phyloP scores from a whole-genome alignment of 2,888 invertebrate genomes.

The Fragum whitleyi region DNA sequence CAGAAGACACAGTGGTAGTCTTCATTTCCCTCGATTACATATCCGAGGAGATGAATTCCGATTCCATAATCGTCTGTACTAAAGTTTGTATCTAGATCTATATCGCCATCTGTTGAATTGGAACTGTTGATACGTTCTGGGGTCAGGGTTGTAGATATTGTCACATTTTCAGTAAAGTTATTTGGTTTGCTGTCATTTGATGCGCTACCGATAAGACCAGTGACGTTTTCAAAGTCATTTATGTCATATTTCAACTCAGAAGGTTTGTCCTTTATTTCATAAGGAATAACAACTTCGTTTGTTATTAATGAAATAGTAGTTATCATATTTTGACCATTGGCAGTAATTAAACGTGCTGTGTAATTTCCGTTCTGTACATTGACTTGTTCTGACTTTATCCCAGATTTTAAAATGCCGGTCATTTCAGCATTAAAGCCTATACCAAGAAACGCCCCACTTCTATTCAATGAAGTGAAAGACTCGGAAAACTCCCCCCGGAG shows the following conservation, averaged over 20 bases:
- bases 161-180: conserved; percentile 17
- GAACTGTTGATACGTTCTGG: conserved; percentile 10
- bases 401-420: conserved; percentile 39
- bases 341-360: conserved; percentile 30
- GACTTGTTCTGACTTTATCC: conserved; percentile 31
- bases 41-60: conserved; percentile 60
- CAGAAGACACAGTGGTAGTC: conserved; percentile 50
- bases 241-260: conserved; percentile 42
- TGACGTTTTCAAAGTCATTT: conserved; percentile 46
- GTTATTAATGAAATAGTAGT: conserved; percentile 49
- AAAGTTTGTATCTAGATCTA: conserved; percentile 28
- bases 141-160: neutral
- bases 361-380: conserved; percentile 45
- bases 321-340: conserved; percentile 40
- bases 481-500: conserved; percentile 33
- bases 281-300: conserved; percentile 42
- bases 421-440: conserved; percentile 54
- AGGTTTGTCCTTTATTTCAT: conserved; percentile 44
- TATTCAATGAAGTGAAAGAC: conserved; percentile 37
- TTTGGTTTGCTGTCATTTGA: conserved; percentile 27
- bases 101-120: conserved; percentile 23
- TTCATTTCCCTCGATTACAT: conserved; percentile 41
- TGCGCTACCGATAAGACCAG: conserved; percentile 34
- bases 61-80: conserved; percentile 46
- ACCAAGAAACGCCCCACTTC: conserved; percentile 52